Conservation (phyloP, 2,797 vertebrate species). For the Danio tinwini region DNA sequence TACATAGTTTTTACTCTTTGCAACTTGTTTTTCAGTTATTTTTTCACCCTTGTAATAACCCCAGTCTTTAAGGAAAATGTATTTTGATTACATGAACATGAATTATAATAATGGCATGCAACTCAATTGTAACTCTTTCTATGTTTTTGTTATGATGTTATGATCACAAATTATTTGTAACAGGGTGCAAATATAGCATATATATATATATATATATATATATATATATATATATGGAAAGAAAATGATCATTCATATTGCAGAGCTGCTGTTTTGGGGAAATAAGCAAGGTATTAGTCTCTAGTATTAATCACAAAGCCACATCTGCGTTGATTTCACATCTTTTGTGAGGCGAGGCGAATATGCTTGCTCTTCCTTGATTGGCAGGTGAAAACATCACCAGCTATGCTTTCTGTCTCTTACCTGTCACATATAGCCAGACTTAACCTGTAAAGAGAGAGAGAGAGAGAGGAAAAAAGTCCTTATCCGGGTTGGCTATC, state of each 20-base stretch:
- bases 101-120: conserved; percentile 83
- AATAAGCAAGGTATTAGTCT: conserved; percentile 66
- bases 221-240: too few relatives aligned
- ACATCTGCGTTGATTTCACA: conserved; percentile 16
- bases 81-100: conserved; percentile 81
- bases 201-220: too few relatives aligned
- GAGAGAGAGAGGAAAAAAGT: conserved; percentile 56
- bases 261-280: conserved; percentile 63
- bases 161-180: conserved; percentile 81
- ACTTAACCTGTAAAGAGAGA: conserved; percentile 72
- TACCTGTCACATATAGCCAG: conserved; percentile 73
- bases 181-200: conserved; percentile 79
- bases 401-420: conserved; percentile 76
- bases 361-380: conserved; percentile 77
- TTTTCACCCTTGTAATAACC: conserved; percentile 78
- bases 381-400: conserved; percentile 78
- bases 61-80: conserved; percentile 82
- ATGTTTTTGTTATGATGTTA: conserved; percentile 81
- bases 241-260: conserved; percentile 63
- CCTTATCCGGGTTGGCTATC: conserved; percentile 78
- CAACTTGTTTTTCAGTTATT: conserved; percentile 42
- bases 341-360: conserved; percentile 48
- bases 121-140: conserved; percentile 82
- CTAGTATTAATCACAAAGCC: conserved; percentile 29
- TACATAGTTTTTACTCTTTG: conserved; percentile 64